Conservation (phyloP, 2,888 invertebrate genomes). For the Shargacucullia verbasci region DNA sequence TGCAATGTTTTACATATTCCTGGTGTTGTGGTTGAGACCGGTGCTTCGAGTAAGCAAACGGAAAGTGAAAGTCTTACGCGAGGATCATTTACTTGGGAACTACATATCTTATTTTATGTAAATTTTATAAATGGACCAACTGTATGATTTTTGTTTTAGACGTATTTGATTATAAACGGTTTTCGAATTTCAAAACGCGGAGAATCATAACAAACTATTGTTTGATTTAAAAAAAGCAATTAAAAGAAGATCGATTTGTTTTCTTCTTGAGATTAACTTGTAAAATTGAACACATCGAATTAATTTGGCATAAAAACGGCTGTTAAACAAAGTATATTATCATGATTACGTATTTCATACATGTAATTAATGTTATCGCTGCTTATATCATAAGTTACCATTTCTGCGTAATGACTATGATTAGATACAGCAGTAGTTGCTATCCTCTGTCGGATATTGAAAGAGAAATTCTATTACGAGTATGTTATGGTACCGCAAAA, state of each 20-base stretch:
- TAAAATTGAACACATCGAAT: too few relatives aligned
- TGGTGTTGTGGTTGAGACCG: conserved; percentile 45
- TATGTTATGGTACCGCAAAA: conserved; percentile 14
- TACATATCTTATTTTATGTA: conserved; percentile 27
- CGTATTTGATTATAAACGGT: too few relatives aligned
- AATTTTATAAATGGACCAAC: conserved; percentile 14
- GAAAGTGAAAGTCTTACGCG: conserved; percentile 62
- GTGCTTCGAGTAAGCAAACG: conserved; percentile 32
- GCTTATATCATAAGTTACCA: conserved; percentile 9
- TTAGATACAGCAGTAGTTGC: conserved; percentile 39
- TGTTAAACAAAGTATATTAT: not conserved
- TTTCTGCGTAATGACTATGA: conserved; percentile 24
- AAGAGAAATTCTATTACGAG: conserved; percentile 43
- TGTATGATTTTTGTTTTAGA: not conserved
- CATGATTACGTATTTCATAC: conserved; percentile 9
- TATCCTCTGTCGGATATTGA: conserved; percentile 38
- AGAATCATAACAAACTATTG: too few relatives aligned
- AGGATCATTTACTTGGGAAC: conserved; percentile 46
- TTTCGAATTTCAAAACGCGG: too few relatives aligned
- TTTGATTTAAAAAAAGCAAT: too few relatives aligned
- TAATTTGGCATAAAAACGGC: too few relatives aligned
- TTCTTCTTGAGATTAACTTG: too few relatives aligned
- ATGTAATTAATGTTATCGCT: conserved; percentile 5
- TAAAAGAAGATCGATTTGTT: too few relatives aligned
- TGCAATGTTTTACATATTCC: conserved; percentile 56